A percentile compares a stretch with the other conserved stretches of the same genome.
phyloP scores from a whole-genome alignment of 64 coral and sea anemone species.

The Porites lutea region DNA sequence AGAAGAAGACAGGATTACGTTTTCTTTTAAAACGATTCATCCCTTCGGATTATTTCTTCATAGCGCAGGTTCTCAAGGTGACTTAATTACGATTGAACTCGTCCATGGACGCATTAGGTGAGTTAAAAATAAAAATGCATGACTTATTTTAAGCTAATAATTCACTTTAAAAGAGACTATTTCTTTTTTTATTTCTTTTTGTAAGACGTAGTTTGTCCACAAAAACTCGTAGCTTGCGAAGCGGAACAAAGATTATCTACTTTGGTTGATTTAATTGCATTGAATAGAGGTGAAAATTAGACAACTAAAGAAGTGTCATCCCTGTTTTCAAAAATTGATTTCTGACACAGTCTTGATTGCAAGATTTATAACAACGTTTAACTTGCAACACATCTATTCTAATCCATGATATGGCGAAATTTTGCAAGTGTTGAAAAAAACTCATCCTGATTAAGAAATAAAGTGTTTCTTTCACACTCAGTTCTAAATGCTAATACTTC shows the following conservation, averaged over 20 bases:
- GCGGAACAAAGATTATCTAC: not conserved
- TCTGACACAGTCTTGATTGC: too few species aligned
- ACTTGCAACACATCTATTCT: not conserved
- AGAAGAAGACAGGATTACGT: slow-evolving; percentile 59
- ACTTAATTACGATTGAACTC: slow-evolving; percentile 84
- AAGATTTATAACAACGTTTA: not conserved
- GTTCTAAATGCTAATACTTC: not conserved
- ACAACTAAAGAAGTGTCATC: slow-evolving; percentile 4
- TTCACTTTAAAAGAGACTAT: not conserved
- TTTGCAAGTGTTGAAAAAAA: not conserved
- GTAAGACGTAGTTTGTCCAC: not conserved
- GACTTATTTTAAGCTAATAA: not conserved
- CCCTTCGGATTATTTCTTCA: slow-evolving; percentile 74
- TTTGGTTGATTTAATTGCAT: not conserved
- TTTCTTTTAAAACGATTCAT: slow-evolving; percentile 86
- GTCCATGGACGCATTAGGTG: slow-evolving; percentile 84
- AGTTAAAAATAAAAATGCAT: not conserved
- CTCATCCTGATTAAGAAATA: not conserved
- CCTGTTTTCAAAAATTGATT: slow-evolving; percentile 10
- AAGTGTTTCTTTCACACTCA: not conserved
- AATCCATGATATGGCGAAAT: too few species aligned
- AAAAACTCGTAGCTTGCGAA: not conserved
- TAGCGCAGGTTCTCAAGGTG: slow-evolving; percentile 78
- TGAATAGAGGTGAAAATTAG: slow-evolving; percentile 40
- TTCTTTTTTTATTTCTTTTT: not conserved